These are phyloP conservation scores for Rallus crepitans DNA, from an alignment of 2,797 vertebrate genomes.

Conservation along the genomic window DNA sequence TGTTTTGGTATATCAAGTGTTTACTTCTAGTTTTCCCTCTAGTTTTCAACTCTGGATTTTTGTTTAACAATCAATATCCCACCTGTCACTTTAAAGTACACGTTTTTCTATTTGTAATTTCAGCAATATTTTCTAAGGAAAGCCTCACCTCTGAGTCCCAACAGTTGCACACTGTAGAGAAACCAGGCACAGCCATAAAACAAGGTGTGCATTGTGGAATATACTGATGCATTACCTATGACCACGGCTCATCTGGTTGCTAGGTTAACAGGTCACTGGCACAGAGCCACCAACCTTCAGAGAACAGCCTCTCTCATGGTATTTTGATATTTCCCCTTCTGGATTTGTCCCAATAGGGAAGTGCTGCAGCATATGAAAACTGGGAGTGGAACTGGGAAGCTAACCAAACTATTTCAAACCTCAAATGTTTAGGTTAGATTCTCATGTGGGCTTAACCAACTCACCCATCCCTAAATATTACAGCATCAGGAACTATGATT, in stretches of 20 bases:
- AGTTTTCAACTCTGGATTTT: background rate
- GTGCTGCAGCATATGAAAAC: conserved; percentile 18
- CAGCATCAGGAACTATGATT: conserved; percentile 15
- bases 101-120: background rate
- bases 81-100: background rate
- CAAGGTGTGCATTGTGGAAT: conserved; percentile 52
- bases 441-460: conserved; percentile 26
- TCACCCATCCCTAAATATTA: conserved; percentile 50
- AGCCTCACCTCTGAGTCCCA: background rate
- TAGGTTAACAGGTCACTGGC: conserved; percentile 61
- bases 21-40: background rate
- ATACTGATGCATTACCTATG: conserved; percentile 15
- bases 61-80: background rate
- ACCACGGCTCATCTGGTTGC: conserved; percentile 16
- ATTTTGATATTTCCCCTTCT: conserved; percentile 58
- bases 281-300: conserved; percentile 17
- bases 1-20: background rate
- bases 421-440: conserved; percentile 59
- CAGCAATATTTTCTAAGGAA: conserved; percentile 1
- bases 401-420: conserved; percentile 47
- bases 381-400: conserved; percentile 50
- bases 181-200: background rate
- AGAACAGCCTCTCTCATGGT: conserved; percentile 42
- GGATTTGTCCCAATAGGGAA: conserved; percentile 46
- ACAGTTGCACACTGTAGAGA: background rate